A percentile compares a stretch with the other conserved stretches of the same genome.
Evolutionary conservation across 1,140 invertebrate species (phyloP).

Genomic region (Drosophila lacertosa): DNA sequence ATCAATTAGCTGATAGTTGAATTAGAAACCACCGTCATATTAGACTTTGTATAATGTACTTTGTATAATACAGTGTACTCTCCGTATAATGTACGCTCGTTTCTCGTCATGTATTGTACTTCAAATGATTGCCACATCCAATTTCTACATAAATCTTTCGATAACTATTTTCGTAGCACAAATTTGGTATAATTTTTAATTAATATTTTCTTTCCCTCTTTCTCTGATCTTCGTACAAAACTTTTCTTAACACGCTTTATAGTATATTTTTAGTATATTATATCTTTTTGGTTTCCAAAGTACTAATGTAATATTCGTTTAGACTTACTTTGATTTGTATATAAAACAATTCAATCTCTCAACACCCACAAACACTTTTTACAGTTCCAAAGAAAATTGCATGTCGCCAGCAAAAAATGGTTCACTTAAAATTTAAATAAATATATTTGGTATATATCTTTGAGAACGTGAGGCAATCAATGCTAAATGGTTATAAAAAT

Average conservation of each 20-base stretch:
- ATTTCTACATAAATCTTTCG: constrained; percentile 21
- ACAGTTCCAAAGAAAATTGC: constrained; percentile 14
- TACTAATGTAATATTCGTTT: constrained; percentile 28
- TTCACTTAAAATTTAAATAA: too few relatives aligned
- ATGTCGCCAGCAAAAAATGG: constrained; percentile 21
- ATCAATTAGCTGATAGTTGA: constrained; percentile 72
- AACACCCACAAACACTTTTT: constrained; percentile 6
- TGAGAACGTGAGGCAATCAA: constrained; percentile 42
- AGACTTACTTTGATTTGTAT: constrained; percentile 42
- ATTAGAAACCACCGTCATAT: constrained; percentile 81
- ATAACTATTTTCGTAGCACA: constrained; percentile 2
- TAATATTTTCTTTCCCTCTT: constrained; percentile 1
- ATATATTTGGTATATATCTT: constrained; percentile 1
- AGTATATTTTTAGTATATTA: constrained; percentile 7
- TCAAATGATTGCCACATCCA: constrained; percentile 39
- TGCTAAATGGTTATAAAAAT: constrained; percentile 37
- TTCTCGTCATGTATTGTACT: constrained; percentile 34
- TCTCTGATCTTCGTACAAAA: not conserved
- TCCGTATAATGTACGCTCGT: constrained; percentile 40
- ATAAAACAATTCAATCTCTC: constrained; percentile 29
- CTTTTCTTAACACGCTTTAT: constrained; percentile 5
- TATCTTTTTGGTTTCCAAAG: constrained; percentile 11
- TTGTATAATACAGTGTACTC: constrained; percentile 53
- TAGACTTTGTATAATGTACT: constrained; percentile 77
- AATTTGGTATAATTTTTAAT: constrained; percentile 1